Evolutionary conservation across 2,797 vertebrate genomes (phyloP).

Genomic region (Carcharodon carcharias): DNA sequence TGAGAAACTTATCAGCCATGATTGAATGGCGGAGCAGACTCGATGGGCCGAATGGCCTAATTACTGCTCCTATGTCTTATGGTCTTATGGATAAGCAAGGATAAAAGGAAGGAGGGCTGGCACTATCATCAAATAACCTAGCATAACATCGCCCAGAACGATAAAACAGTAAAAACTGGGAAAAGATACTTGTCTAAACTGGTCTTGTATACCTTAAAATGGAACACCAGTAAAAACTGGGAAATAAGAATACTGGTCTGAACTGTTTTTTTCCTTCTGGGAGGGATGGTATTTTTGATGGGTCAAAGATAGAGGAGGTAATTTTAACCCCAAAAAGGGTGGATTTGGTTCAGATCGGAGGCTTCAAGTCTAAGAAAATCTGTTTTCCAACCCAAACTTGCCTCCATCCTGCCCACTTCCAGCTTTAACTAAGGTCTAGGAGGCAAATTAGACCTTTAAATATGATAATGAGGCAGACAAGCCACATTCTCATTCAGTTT

Average conservation of each 20-base stretch:
- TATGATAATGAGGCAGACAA: neutral
- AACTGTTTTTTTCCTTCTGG: too few relatives aligned
- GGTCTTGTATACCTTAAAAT: too few relatives aligned
- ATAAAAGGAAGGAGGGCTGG: neutral
- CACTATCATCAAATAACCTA: neutral
- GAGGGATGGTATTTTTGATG: neutral
- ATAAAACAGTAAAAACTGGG: too few relatives aligned
- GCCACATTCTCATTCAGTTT: too few relatives aligned
- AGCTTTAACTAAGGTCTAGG: neutral
- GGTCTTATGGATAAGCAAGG: too few relatives aligned
- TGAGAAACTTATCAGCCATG: too few relatives aligned
- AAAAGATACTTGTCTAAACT: too few relatives aligned
- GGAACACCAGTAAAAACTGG: too few relatives aligned
- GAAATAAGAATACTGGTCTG: too few relatives aligned
- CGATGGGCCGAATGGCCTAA: too few relatives aligned
- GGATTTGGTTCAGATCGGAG: neutral
- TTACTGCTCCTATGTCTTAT: too few relatives aligned
- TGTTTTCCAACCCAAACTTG: neutral
- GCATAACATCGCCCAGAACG: neutral
- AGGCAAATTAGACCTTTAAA: neutral
- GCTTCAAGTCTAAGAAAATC: neutral
- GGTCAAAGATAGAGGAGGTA: neutral
- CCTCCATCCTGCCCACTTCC: neutral
- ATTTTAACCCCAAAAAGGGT: neutral
- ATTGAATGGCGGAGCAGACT: too few relatives aligned